Conservation (phyloP, 2,888 invertebrate species). For the Alcis repandata region DNA sequence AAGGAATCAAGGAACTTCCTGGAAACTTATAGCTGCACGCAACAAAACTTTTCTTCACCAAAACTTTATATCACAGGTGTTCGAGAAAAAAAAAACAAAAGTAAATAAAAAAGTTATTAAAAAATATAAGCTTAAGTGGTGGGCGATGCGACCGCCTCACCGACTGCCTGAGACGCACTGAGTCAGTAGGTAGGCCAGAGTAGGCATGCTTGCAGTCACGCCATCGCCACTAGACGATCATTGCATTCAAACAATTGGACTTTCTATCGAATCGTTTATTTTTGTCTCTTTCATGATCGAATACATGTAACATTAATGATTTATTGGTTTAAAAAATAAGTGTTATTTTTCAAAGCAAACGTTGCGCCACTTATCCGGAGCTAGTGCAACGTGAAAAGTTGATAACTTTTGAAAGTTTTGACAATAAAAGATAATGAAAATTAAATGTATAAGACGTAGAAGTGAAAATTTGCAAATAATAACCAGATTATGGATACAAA, state of each 20-base stretch:
- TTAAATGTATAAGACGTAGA: too few species aligned
- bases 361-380: too few species aligned
- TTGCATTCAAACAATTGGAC: slow-evolving; percentile 35
- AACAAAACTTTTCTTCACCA: slow-evolving; percentile 10
- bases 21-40: slow-evolving; percentile 6
- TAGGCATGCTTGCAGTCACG: slow-evolving; percentile 21
- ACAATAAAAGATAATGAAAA: too few species aligned
- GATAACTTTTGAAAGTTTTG: too few species aligned
- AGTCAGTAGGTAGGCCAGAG: slow-evolving; percentile 17
- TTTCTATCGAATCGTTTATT: slow-evolving; percentile 33
- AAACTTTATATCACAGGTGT: slow-evolving; percentile 6
- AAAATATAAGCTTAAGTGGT: slow-evolving; percentile 26
- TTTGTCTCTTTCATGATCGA: slow-evolving; percentile 28
- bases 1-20: slow-evolving; percentile 15
- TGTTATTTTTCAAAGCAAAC: slow-evolving; percentile 4
- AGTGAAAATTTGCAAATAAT: too few species aligned
- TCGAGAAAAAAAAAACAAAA: background rate
- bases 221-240: slow-evolving; percentile 24
- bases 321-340: slow-evolving; percentile 16
- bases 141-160: slow-evolving; percentile 25
- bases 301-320: slow-evolving; percentile 20
- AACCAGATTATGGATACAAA: too few species aligned
- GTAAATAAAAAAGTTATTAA: background rate
- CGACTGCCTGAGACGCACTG: slow-evolving; percentile 20
- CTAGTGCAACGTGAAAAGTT: too few species aligned